Conservation (phyloP, 2,797 vertebrate species). For the Hipposideros larvatus region DNA sequence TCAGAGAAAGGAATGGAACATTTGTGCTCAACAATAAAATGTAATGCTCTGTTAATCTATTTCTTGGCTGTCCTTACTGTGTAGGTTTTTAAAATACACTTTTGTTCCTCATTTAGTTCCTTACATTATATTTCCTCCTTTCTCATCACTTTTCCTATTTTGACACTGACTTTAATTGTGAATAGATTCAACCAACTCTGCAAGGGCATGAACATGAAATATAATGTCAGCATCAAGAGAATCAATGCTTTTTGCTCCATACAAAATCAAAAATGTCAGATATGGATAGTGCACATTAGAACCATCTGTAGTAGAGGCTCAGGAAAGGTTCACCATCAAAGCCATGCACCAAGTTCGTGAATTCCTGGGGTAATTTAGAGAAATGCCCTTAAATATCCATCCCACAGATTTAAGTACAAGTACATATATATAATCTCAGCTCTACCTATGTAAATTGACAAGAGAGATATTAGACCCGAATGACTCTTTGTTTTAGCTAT, state of each 20-base stretch:
- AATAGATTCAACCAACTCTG: constrained; percentile 62
- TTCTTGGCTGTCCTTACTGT: constrained; percentile 85
- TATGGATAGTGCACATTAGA: constrained; percentile 12
- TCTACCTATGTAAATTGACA: neutral
- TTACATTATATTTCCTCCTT: constrained; percentile 69
- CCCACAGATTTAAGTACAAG: neutral
- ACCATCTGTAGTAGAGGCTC: neutral
- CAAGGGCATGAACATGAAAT: constrained; percentile 55
- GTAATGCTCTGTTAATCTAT: constrained; percentile 87
- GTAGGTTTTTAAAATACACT: constrained; percentile 84
- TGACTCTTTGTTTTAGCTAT: neutral
- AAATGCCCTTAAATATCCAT: constrained; percentile 13
- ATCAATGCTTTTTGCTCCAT: neutral
- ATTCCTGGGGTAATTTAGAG: neutral
- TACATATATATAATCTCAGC: neutral
- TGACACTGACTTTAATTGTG: constrained; percentile 76
- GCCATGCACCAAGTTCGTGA: neutral
- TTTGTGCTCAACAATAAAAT: constrained; percentile 88
- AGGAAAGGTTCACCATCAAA: constrained; percentile 35
- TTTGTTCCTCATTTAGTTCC: constrained; percentile 78
- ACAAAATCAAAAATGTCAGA: constrained; percentile 57
- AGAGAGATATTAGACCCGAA: neutral
- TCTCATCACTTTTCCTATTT: constrained; percentile 77
- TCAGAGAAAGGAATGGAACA: constrained; percentile 87
- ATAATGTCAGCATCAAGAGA: constrained; percentile 69